phyloP scores from a whole-genome alignment of 2,888 invertebrate species.

The Dysmachus trigonus region DNA sequence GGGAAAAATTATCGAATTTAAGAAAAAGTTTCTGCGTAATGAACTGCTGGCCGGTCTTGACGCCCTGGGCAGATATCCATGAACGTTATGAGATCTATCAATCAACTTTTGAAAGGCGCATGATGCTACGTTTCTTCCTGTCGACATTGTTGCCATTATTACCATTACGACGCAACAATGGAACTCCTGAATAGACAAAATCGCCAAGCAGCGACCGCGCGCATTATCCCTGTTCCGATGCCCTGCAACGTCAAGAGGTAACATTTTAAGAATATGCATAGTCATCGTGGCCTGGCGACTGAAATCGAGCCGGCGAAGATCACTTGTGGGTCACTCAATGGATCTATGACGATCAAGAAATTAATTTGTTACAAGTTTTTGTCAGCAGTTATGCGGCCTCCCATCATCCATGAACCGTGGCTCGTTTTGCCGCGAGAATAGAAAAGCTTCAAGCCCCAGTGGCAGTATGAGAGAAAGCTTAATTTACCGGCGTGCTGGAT shows the following conservation, averaged over 20 bases:
- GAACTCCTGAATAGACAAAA: neutral
- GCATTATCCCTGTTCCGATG: neutral
- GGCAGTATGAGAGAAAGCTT: neutral
- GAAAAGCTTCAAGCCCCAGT: neutral
- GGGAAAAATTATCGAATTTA: conserved; percentile 17
- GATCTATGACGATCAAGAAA: conserved; percentile 28
- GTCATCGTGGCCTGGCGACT: neutral
- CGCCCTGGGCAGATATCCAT: neutral
- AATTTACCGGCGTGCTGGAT: neutral
- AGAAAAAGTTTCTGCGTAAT: conserved; percentile 1
- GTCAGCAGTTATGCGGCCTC: conserved; percentile 3
- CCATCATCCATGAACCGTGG: neutral
- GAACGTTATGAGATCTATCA: conserved; percentile 29
- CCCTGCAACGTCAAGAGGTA: neutral
- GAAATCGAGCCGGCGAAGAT: conserved; percentile 7
- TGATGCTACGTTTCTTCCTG: conserved; percentile 16
- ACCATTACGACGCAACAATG: conserved; percentile 29
- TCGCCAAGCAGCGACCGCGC: neutral
- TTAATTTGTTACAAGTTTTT: conserved; percentile 41
- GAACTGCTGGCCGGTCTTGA: conserved; percentile 1
- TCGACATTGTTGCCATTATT: conserved; percentile 24
- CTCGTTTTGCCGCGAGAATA: neutral
- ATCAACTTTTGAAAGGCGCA: conserved; percentile 31
- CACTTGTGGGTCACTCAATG: conserved; percentile 7
- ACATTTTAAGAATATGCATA: neutral